Evolutionary conservation across 2,888 invertebrate genomes (phyloP), one percentile per base, ranked within the genome.

Genomic region (Sinohyriopsis cumingii): DNA sequence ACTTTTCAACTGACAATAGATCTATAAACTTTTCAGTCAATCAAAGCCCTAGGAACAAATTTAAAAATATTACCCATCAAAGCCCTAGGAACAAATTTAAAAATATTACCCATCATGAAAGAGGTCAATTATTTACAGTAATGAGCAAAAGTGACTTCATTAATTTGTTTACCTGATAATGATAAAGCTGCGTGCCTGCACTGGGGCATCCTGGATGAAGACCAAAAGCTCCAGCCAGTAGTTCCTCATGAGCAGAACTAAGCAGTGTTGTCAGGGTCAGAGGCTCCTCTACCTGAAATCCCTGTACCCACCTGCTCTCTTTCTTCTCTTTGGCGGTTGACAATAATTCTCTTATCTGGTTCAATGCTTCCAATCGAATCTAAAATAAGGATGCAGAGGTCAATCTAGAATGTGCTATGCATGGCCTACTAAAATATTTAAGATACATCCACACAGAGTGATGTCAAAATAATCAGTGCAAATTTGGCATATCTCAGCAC

Each of bases 221-320:
- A 53, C 82, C 90, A 59, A 93, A 89, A 28, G 91, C 92, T 18
- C 92, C 92, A 22, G 92, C 90, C 65, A 93, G 82, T 4, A 93
- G 86, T 80, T 92, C 92, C 56, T 92, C 91, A 75, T 92, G 92
- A 24, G 92, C 90, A 74, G 89, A 88, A 72, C 85, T 82, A 18
- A 89, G 80, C 61, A 89, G 76, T 0, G 89, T 88, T 9, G 88
- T 65, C 73, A 78, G 66, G 7, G 75, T 79, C 19, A 68, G 69
- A 55, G 65, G 68, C 64, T 66, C 45, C 65, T 57, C 60, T 76
- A 60, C 54, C 59, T 22, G n/a, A 59, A 22, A 28, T 69, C 28
- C 55, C 54, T 55, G 33, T 56, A 22, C 54, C 15, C 64, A 67
- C 20, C 63, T 33, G 18, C 67, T 68, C n/a, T 71, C 67, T 22